Evolutionary conservation across 1,140 invertebrate genomes (phyloP).

Genomic region (Lucilia sericata): DNA sequence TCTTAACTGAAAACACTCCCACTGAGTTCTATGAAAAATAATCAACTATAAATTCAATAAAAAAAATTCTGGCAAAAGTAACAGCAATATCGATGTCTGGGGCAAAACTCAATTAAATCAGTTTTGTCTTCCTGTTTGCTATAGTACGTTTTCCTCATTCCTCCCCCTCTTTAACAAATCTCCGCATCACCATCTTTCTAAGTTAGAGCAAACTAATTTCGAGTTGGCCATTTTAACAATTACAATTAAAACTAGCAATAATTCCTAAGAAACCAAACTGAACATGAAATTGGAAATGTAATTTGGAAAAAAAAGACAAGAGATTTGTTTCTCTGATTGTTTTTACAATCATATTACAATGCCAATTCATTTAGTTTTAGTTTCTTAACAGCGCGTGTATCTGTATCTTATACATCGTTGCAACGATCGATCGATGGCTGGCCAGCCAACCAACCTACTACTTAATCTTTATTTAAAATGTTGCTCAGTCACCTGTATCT

Average conservation of each 20-base stretch:
- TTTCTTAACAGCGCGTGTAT: neutral
- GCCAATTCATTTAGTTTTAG: neutral
- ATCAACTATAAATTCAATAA: neutral
- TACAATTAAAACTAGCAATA: neutral
- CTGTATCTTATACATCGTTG: neutral
- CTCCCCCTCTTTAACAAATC: neutral
- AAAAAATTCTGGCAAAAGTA: neutral
- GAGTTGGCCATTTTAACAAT: neutral
- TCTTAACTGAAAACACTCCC: neutral
- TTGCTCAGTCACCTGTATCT: conserved; percentile 1
- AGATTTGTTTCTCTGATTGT: conserved; percentile 1
- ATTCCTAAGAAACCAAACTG: neutral
- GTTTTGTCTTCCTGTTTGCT: conserved; percentile 15
- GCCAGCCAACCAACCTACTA: neutral
- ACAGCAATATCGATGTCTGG: neutral
- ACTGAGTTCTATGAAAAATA: conserved; percentile 27
- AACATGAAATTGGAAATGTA: neutral
- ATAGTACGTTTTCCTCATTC: neutral
- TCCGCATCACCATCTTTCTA: too few species aligned
- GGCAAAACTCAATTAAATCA: conserved; percentile 24
- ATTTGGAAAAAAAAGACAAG: neutral
- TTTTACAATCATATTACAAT: neutral
- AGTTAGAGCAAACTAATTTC: neutral
- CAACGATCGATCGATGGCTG: neutral
- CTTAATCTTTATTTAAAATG: neutral